A percentile compares a stretch with the other conserved stretches of the same genome.
phyloP scores from a whole-genome alignment of 1,140 invertebrate species.

The Acyrthosiphon pisum region DNA sequence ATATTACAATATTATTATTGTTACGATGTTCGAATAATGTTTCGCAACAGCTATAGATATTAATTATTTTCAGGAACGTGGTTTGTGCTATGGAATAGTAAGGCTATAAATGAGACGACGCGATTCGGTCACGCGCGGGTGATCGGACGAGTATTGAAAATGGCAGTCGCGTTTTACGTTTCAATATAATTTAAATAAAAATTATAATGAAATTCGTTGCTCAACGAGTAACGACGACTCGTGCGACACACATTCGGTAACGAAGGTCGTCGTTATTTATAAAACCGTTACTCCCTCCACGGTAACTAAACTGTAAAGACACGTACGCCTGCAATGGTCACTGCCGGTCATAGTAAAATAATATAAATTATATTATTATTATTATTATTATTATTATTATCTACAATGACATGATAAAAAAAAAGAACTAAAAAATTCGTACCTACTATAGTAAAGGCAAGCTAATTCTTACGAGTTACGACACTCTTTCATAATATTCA shows the following conservation, averaged over 20 bases:
- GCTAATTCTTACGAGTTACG: neutral
- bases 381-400: neutral
- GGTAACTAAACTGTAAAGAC: neutral
- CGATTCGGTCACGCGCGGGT: neutral
- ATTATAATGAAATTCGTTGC: neutral
- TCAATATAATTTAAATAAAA: neutral
- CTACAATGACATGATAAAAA: neutral
- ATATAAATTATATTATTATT: neutral
- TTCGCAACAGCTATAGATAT: neutral
- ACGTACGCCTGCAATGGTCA: neutral
- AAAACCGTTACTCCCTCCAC: neutral
- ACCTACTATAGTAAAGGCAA: neutral
- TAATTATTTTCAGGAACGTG: neutral
- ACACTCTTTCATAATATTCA: neutral
- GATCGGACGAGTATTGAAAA: neutral
- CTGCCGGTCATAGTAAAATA: neutral
- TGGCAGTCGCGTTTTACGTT: neutral
- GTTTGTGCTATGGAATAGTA: neutral
- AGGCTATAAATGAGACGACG: neutral
- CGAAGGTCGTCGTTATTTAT: conserved; percentile 42
- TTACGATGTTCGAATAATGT: neutral
- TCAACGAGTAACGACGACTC: neutral
- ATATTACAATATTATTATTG: neutral
- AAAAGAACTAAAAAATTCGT: neutral
- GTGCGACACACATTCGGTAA: neutral